These are phyloP conservation scores for Apteryx mantelli DNA, from an alignment of 2,113 vertebrate genomes.

Conservation along the genomic window DNA sequence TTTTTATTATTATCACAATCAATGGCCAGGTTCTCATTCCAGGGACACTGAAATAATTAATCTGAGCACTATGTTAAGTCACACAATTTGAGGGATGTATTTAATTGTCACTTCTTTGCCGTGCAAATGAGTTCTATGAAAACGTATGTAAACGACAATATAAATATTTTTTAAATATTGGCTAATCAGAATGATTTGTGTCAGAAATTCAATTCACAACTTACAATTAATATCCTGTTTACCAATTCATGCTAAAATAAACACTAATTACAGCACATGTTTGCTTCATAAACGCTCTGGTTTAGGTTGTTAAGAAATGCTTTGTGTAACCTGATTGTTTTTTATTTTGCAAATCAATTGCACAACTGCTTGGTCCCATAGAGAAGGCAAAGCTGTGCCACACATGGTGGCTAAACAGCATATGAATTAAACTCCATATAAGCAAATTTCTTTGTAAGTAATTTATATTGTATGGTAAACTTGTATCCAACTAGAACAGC, in stretches of 20 bases:
- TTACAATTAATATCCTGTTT: conserved; percentile 63
- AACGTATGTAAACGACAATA: background rate
- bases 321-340: conserved; percentile 56
- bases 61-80: background rate
- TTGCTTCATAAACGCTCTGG: conserved; percentile 61
- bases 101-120: conserved; percentile 6
- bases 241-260: conserved; percentile 65
- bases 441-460: conserved; percentile 86
- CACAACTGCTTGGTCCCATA: conserved; percentile 51
- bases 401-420: conserved; percentile 82
- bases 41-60: background rate
- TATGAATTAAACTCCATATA: conserved; percentile 85
- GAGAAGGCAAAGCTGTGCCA: conserved; percentile 72
- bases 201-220: conserved; percentile 52
- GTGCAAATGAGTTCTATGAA: conserved; percentile 18
- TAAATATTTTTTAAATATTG: conserved; percentile 7
- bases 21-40: background rate
- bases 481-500: conserved; percentile 86
- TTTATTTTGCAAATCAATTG: conserved; percentile 74
- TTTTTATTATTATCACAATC: background rate
- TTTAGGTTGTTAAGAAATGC: conserved; percentile 62
- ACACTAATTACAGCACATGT: conserved; percentile 59
- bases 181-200: conserved; percentile 44
- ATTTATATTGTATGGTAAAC: conserved; percentile 86
- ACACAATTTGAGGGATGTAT: background rate